Evolutionary conservation across 2,888 invertebrate genomes (phyloP).

Genomic region (Yponomeuta sedellus): DNA sequence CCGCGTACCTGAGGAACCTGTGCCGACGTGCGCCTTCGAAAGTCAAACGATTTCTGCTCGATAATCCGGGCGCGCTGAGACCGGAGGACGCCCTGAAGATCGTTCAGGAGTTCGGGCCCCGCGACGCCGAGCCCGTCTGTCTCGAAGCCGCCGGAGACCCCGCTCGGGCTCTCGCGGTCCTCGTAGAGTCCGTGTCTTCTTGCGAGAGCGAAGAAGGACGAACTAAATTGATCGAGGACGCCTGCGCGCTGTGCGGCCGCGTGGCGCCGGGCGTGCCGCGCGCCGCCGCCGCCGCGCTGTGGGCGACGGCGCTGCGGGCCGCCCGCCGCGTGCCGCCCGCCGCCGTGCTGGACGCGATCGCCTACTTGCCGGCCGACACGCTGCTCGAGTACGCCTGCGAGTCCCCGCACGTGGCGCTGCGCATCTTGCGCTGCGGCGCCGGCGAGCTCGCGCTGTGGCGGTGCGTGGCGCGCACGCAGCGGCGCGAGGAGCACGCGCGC

Average conservation of each 20-base stretch:
- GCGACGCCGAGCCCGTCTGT: conserved; percentile 53
- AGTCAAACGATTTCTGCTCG: conserved; percentile 44
- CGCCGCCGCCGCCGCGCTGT: conserved; percentile 38
- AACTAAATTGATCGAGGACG: conserved; percentile 33
- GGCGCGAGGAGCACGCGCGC: conserved; percentile 32
- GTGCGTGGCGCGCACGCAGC: conserved; percentile 11
- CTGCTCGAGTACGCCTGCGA: conserved; percentile 33
- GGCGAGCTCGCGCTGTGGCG: conserved; percentile 20
- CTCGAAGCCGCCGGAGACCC: conserved; percentile 62
- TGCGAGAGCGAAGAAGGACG: conserved; percentile 25
- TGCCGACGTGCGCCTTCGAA: conserved; percentile 39
- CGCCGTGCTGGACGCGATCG: conserved; percentile 18
- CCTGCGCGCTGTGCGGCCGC: conserved; percentile 48
- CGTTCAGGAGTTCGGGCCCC: conserved; percentile 42
- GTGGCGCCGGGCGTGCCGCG: conserved; percentile 43
- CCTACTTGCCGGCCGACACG: conserved; percentile 24
- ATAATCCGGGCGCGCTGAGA: conserved; percentile 48
- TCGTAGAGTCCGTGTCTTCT: conserved; percentile 36
- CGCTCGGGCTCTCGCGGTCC: conserved; percentile 48
- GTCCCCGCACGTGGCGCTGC: conserved; percentile 31
- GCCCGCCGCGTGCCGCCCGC: conserved; percentile 21
- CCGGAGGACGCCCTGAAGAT: conserved; percentile 58
- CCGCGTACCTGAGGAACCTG: conserved; percentile 44
- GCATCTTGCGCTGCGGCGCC: not conserved
- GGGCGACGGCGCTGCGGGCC: conserved; percentile 36